Conservation (phyloP, 2,797 vertebrate genomes). For the Arrhamphus sclerolepis region DNA sequence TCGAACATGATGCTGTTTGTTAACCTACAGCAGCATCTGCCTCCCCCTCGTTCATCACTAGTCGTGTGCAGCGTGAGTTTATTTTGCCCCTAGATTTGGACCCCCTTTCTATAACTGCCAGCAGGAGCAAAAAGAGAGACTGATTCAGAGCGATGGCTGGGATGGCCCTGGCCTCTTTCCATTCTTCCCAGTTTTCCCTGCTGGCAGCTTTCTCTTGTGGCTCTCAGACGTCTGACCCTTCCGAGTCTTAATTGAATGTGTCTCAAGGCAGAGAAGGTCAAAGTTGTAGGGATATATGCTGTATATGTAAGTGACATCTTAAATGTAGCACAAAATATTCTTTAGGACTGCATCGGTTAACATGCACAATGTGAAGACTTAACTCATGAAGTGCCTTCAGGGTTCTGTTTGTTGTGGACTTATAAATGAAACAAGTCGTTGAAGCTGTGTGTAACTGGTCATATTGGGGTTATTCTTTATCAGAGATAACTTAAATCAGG, state of each 20-base stretch:
- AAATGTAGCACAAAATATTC: constrained; percentile 51
- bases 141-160: constrained; percentile 46
- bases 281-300: constrained; percentile 23
- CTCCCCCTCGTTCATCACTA: too few relatives aligned
- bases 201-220: constrained; percentile 32
- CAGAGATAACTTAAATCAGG: not conserved
- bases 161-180: constrained; percentile 35
- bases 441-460: too few relatives aligned
- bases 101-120: constrained; percentile 9
- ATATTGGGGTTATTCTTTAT: not conserved
- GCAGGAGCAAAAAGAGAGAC: constrained; percentile 30
- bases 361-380: constrained; percentile 13
- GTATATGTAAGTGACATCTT: constrained; percentile 41
- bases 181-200: constrained; percentile 37
- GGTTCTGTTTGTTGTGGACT: not conserved
- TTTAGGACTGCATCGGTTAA: constrained; percentile 38
- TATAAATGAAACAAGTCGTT: not conserved
- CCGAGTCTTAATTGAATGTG: constrained; percentile 46
- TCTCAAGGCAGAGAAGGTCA: constrained; percentile 54
- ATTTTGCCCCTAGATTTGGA: not conserved
- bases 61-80: too few relatives aligned
- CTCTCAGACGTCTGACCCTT: constrained; percentile 41
- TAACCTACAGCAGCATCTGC: too few relatives aligned
- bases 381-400: not conserved
- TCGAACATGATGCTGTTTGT: too few relatives aligned